Evolutionary conservation across 2,113 vertebrate species (phyloP).

Genomic region (Bothrops jararaca): DNA sequence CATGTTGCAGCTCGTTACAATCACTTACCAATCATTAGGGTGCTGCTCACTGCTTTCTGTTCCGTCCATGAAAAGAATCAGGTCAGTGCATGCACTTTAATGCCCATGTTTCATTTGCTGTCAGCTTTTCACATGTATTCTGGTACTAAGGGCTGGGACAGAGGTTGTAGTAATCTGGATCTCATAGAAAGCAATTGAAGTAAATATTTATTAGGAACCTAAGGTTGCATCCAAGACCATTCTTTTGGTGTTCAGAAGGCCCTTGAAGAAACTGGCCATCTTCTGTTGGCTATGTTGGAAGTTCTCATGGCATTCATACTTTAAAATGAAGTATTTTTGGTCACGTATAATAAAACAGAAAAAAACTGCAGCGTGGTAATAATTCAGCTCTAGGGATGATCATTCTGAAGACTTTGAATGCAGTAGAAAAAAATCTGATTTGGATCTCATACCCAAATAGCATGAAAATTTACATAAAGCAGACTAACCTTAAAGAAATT

Average conservation of each 20-base stretch:
- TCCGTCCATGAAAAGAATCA: slow-evolving; percentile 93
- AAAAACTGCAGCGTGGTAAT: neutral
- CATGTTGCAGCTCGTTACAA: slow-evolving; percentile 94
- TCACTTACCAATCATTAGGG: slow-evolving; percentile 86
- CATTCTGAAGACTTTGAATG: neutral
- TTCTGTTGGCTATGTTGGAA: slow-evolving; percentile 34
- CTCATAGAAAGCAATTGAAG: neutral
- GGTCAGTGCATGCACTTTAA: slow-evolving; percentile 78
- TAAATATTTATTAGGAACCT: neutral
- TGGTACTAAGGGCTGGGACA: slow-evolving; percentile 21
- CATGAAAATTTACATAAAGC: neutral
- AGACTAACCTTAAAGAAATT: neutral
- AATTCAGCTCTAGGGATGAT: neutral
- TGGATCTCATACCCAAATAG: neutral
- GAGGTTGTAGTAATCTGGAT: neutral
- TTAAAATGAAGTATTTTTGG: neutral
- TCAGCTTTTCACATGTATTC: neutral
- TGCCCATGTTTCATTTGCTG: slow-evolving; percentile 23
- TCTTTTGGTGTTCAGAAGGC: slow-evolving; percentile 23
- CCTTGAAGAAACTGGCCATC: slow-evolving; percentile 20
- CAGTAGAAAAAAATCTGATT: neutral
- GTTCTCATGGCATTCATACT: slow-evolving; percentile 35
- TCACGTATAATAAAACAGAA: neutral
- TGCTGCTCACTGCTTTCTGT: slow-evolving; percentile 93
- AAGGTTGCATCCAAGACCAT: slow-evolving; percentile 3